These are phyloP conservation scores for Atlantisia rogersi DNA, from an alignment of 2,113 vertebrate species.

Conservation along the genomic window DNA sequence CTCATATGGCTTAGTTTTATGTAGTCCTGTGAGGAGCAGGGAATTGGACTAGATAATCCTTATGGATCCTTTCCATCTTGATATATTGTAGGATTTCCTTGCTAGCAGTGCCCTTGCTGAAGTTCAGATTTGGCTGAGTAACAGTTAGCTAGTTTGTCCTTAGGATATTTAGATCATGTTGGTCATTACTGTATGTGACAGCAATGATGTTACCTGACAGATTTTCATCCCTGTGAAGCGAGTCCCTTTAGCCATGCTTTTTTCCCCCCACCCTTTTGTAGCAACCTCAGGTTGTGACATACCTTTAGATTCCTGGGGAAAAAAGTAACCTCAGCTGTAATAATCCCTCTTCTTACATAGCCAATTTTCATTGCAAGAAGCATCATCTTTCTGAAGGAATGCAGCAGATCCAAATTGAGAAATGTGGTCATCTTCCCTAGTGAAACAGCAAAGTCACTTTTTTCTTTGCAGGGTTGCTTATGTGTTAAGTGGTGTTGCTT, in stretches of 20 bases:
- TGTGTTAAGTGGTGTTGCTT: neutral
- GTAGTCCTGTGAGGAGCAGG: neutral
- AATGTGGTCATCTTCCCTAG: neutral
- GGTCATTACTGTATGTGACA: neutral
- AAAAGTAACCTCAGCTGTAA: neutral
- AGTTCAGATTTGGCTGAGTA: neutral
- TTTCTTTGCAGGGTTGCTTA: neutral
- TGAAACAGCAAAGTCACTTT: neutral
- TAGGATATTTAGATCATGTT: neutral
- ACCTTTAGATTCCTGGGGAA: neutral
- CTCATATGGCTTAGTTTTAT: neutral
- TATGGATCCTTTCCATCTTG: neutral
- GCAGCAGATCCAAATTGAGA: neutral
- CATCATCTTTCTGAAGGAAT: neutral
- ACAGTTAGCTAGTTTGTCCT: neutral
- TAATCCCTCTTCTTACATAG: neutral
- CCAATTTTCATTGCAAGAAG: neutral
- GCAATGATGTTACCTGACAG: neutral
- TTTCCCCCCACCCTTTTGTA: neutral
- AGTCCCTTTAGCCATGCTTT: neutral
- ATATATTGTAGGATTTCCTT: neutral
- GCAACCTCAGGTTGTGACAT: neutral
- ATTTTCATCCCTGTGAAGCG: neutral
- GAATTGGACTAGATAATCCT: neutral
- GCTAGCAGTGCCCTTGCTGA: neutral